Evolutionary conservation across 2,113 vertebrate genomes (phyloP).

Genomic region (Sinocyclocheilus grahami): DNA sequence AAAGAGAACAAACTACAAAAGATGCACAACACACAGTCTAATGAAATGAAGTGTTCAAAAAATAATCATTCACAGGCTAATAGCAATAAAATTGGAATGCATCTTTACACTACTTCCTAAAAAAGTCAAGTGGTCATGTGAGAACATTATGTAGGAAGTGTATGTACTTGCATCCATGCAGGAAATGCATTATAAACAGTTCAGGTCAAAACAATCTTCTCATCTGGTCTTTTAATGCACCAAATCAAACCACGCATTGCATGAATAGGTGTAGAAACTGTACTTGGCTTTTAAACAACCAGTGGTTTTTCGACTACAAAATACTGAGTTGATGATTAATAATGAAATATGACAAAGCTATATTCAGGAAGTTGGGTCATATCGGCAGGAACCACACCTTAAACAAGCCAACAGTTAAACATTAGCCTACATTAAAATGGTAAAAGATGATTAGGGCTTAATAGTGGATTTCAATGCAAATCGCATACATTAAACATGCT

Average conservation of each 20-base stretch:
- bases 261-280: neutral
- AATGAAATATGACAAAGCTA: conserved; percentile 37
- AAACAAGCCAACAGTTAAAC: neutral
- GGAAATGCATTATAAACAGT: neutral
- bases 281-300: neutral
- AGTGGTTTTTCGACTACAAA: neutral
- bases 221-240: neutral
- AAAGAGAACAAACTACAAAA: neutral
- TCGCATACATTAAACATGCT: neutral
- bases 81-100: neutral
- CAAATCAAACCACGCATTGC: neutral
- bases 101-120: neutral
- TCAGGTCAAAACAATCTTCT: neutral
- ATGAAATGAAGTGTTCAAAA: neutral
- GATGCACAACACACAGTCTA: neutral
- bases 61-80: neutral
- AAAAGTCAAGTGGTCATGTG: neutral
- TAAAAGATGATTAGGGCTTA: neutral
- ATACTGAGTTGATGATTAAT: conserved; percentile 63
- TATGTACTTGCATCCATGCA: neutral
- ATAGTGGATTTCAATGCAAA: neutral
- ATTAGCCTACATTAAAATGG: neutral
- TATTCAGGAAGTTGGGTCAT: conserved; percentile 60
- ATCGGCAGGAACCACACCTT: conserved; percentile 56
- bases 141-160: neutral